These are phyloP conservation scores for Eugnorisma glareosa DNA, from an alignment of 2,888 invertebrate species.

Conservation along the genomic window DNA sequence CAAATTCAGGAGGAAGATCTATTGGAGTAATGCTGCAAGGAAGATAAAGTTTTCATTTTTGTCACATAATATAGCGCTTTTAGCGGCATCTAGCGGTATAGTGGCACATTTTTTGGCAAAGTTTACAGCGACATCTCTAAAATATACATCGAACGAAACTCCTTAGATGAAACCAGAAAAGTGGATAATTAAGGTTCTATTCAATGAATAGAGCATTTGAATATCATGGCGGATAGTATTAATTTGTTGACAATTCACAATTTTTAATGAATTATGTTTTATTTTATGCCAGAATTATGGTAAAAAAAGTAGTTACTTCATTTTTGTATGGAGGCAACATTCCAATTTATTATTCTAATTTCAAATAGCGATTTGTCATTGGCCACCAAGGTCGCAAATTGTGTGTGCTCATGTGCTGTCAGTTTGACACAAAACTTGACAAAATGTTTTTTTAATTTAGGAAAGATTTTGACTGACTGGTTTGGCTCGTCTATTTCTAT, in stretches of 20 bases:
- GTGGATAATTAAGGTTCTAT: background rate
- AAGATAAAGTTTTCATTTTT: conserved; percentile 12
- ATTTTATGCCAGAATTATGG: background rate
- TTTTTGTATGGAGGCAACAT: conserved; percentile 36
- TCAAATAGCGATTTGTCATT: conserved; percentile 49
- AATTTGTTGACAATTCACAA: background rate
- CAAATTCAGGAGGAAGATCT: conserved; percentile 28
- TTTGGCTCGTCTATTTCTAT: conserved; percentile 15
- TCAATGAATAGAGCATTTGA: background rate
- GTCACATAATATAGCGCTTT: conserved; percentile 21
- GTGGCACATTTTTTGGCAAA: background rate
- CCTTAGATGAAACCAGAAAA: background rate
- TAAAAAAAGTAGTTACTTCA: background rate
- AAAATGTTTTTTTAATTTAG: conserved; percentile 21
- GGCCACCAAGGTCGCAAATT: background rate
- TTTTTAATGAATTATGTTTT: background rate
- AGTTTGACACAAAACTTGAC: conserved; percentile 37
- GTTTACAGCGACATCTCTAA: conserved; percentile 46
- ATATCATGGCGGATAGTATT: background rate
- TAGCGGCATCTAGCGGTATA: conserved; percentile 51
- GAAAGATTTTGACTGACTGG: background rate
- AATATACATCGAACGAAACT: background rate
- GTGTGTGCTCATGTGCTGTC: background rate
- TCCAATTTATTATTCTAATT: conserved; percentile 28
- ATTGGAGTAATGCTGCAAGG: fast-evolving